phyloP scores from a whole-genome alignment of 2,113 vertebrate species.

The Dipodomys ordii region DNA sequence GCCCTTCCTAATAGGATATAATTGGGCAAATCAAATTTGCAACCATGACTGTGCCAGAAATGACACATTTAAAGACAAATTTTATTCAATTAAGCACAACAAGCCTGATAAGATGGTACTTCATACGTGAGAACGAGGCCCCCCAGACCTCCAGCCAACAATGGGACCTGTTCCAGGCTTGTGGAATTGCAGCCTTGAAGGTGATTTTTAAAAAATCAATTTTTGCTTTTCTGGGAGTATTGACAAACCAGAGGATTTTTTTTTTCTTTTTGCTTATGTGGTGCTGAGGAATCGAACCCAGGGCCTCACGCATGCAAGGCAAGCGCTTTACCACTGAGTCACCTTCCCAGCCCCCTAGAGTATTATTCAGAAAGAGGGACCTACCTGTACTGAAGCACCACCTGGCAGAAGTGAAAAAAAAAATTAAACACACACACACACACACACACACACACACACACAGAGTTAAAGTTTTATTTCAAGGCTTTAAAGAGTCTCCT shows the following conservation, averaged over 20 bases:
- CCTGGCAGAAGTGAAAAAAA: background rate
- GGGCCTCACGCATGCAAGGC: no score
- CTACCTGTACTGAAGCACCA: background rate
- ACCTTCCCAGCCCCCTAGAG: no score
- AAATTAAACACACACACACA: no score
- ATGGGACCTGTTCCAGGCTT: background rate
- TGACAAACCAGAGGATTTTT: background rate
- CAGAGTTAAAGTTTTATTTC: background rate
- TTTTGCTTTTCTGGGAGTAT: background rate
- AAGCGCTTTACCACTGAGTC: no score
- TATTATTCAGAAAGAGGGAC: background rate
- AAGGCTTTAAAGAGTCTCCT: no score
- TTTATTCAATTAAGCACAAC: constrained; percentile 38
- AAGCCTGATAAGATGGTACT: background rate
- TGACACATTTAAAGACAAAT: constrained; percentile 65
- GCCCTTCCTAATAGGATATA: constrained; percentile 48
- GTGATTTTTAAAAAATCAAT: background rate
- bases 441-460: background rate
- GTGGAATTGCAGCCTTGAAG: background rate
- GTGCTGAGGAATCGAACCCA: no score
- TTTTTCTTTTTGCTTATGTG: background rate
- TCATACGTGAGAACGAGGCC: background rate
- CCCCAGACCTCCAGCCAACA: background rate
- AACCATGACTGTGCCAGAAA: constrained; percentile 69
- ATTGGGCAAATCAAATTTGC: constrained; percentile 74